A percentile compares a stretch with the other conserved stretches of the same genome.
These are phyloP conservation scores for Habroteleia sp. DNA, from an alignment of 2,888 invertebrate genomes.

Conservation along the genomic window DNA sequence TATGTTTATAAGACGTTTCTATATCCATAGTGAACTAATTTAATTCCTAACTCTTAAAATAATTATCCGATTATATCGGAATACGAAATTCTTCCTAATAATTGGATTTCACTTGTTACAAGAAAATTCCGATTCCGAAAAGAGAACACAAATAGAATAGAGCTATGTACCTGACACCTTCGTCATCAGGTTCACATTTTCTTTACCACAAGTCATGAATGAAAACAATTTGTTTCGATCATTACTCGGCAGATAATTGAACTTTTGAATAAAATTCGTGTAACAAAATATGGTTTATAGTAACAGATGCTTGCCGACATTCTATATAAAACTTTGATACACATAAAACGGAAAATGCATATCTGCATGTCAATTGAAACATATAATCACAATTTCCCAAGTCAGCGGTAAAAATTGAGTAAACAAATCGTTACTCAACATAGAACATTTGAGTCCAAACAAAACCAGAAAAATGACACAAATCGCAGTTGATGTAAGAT, in stretches of 20 bases:
- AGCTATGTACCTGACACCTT: too few relatives aligned
- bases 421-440: slow-evolving; percentile 34
- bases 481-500: slow-evolving; percentile 13
- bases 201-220: slow-evolving; percentile 32
- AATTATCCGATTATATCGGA: too few relatives aligned
- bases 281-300: not conserved
- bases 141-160: too few relatives aligned
- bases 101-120: too few relatives aligned
- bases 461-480: slow-evolving; percentile 14
- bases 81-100: too few relatives aligned
- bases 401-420: slow-evolving; percentile 15
- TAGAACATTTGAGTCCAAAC: slow-evolving; percentile 1
- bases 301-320: too few relatives aligned
- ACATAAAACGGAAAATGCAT: slow-evolving; percentile 2
- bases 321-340: too few relatives aligned
- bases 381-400: slow-evolving; percentile 17
- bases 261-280: slow-evolving; percentile 13
- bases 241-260: slow-evolving; percentile 26
- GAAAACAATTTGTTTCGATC: slow-evolving; percentile 43
- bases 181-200: slow-evolving; percentile 29
- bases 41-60: too few relatives aligned
- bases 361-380: slow-evolving; percentile 7
- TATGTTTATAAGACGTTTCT: too few relatives aligned
- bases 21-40: too few relatives aligned
- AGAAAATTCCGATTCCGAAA: too few relatives aligned